Evolutionary conservation across 2,113 vertebrate genomes (phyloP).

Genomic region (Cygnus atratus): DNA sequence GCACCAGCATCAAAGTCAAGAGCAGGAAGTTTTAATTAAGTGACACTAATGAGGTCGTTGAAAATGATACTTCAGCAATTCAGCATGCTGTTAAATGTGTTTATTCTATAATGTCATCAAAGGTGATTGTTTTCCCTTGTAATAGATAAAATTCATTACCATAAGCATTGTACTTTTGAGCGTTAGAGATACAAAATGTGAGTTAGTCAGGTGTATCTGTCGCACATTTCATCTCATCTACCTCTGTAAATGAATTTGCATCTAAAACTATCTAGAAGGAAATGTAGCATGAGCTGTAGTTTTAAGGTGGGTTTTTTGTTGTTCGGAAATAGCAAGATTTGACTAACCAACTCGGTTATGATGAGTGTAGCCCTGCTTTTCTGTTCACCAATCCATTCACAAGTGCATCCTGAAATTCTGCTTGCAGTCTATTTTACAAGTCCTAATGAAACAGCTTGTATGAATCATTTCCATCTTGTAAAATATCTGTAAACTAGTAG

Average conservation of each 20-base stretch:
- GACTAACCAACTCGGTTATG: neutral
- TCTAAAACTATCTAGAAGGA: slow-evolving; percentile 70
- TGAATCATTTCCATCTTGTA: neutral
- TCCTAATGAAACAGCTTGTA: neutral
- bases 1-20: slow-evolving; percentile 91
- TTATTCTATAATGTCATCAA: slow-evolving; percentile 92
- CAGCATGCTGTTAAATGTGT: slow-evolving; percentile 90
- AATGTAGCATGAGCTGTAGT: slow-evolving; percentile 40
- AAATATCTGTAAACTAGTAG: neutral
- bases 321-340: slow-evolving; percentile 53
- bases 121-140: slow-evolving; percentile 85
- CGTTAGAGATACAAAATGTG: slow-evolving; percentile 71
- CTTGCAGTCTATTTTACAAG: neutral
- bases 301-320: neutral
- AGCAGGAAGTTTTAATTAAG: slow-evolving; percentile 94
- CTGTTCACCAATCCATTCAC: neutral
- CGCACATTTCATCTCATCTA: slow-evolving; percentile 62
- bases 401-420: neutral
- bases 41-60: slow-evolving; percentile 95
- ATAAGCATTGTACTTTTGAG: slow-evolving; percentile 83
- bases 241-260: slow-evolving; percentile 70
- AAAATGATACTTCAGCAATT: slow-evolving; percentile 90
- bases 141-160: slow-evolving; percentile 88
- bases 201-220: slow-evolving; percentile 80
- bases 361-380: neutral